Percentiles rank a stretch among this genome's conserved stretches.
phyloP scores from a whole-genome alignment of 2,888 invertebrate species.

The Matsumyia berberina region DNA sequence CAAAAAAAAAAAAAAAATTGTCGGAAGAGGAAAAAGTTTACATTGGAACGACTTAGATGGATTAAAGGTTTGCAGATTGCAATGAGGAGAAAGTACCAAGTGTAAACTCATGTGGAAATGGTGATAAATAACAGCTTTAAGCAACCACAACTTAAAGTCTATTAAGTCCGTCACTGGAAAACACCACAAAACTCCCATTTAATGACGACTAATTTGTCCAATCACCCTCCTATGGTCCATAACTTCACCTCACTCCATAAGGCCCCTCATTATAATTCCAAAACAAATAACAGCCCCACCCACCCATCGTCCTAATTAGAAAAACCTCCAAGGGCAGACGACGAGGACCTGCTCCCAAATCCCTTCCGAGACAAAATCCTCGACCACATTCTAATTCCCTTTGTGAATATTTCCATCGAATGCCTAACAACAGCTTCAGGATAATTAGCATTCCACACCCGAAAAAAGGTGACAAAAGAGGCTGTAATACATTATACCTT shows the following conservation, averaged over 20 bases:
- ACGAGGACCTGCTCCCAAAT: background rate
- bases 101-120: no score
- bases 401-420: slow-evolving; percentile 43
- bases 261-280: background rate
- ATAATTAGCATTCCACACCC: slow-evolving; percentile 64
- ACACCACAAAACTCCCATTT: no score
- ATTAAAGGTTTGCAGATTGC: no score
- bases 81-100: no score
- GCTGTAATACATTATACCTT: slow-evolving; percentile 14
- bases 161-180: no score
- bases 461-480: slow-evolving; percentile 54
- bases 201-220: background rate
- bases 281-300: background rate
- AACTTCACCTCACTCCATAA: background rate
- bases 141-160: no score
- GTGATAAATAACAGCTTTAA: no score
- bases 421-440: slow-evolving; percentile 14
- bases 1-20: no score
- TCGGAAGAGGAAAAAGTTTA: no score
- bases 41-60: no score
- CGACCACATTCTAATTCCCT: slow-evolving; percentile 45
- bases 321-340: slow-evolving; percentile 29
- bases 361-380: slow-evolving; percentile 14
- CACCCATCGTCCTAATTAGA: slow-evolving; percentile 21
- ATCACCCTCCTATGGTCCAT: background rate